Percentiles rank a stretch among this genome's conserved stretches.
Conservation (phyloP, 2,113 vertebrate genomes). For the Nyctibius bracteatus region DNA sequence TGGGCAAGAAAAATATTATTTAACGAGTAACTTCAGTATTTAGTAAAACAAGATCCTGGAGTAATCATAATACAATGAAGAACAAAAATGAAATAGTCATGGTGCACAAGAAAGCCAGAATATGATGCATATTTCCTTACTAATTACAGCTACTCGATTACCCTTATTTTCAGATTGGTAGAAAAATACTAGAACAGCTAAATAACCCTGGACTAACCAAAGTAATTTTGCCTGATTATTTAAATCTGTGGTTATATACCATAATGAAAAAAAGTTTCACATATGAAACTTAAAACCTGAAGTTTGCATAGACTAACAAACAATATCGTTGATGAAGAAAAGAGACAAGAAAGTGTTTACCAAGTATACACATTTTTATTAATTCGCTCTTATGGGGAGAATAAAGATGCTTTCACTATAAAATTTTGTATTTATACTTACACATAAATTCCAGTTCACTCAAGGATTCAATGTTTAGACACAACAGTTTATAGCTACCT, state of each 20-base stretch:
- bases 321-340: not conserved
- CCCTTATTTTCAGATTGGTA: not conserved
- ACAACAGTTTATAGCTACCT: not conserved
- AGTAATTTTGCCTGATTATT: not conserved
- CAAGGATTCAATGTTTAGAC: not conserved
- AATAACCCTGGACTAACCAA: not conserved
- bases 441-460: not conserved
- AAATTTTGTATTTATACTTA: not conserved
- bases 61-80: not conserved
- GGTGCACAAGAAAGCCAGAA: not conserved
- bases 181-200: not conserved
- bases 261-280: not conserved
- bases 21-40: constrained; percentile 3
- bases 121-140: not conserved
- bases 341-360: constrained; percentile 34
- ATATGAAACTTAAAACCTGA: not conserved
- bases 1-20: not conserved
- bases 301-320: not conserved
- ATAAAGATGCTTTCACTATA: not conserved
- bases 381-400: not conserved
- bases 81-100: constrained; percentile 12
- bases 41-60: not conserved
- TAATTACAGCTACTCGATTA: not conserved
- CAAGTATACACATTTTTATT: constrained; percentile 25
- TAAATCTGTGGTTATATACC: not conserved